Base-by-base conservation (phyloP, 2,888 invertebrate genomes). In the Amiota mariae region DNA sequence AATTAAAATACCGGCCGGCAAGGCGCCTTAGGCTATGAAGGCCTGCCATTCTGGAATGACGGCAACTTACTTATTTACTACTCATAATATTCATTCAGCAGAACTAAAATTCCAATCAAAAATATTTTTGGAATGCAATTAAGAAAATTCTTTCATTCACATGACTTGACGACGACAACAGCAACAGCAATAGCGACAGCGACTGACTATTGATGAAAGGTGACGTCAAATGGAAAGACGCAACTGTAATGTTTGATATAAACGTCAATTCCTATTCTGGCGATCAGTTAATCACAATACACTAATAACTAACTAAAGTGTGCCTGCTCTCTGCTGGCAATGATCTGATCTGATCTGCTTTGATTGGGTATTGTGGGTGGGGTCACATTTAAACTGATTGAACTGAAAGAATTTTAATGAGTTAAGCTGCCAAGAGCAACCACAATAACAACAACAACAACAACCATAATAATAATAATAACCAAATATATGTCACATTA, bases 401-500 rank as follows among this genome's bases (percentile, higher is more conserved):
- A 68, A 54, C 46, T 24, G 67, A 68, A 18, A 67, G 67, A 68
- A 68, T 68, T 68, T 68, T 68, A 68, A 68, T 24, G 67, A 68
- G 67, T 68, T 68, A 11, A 6, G 8, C 1, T 36, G 36, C 36
- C 18, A 51, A 20, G 10, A 71, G 61, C 56, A 70, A 51, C 70
- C 72, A 74, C 59, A 76, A 72, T 64, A 72, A 74, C 54, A 74
- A 48, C 24, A 59, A 56, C 57, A 72, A 24, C 3, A n/a, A n/a
- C n/a, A n/a, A n/a, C n/a, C n/a, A n/a, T 24, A 24, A 24, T 24
- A 24, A 36, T 36, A 36, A 70, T 73, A 57, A 70, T 64, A 70
- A 54, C 49, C 72, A 72, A 76, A 76, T 72, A 73, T 73, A 75
- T 76, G 61, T 59, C 71, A 71, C 59, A 71, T 68, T 24, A 71